Evolutionary conservation across 1,140 invertebrate species (phyloP).

Genomic region (Drosophila micromelanica): DNA sequence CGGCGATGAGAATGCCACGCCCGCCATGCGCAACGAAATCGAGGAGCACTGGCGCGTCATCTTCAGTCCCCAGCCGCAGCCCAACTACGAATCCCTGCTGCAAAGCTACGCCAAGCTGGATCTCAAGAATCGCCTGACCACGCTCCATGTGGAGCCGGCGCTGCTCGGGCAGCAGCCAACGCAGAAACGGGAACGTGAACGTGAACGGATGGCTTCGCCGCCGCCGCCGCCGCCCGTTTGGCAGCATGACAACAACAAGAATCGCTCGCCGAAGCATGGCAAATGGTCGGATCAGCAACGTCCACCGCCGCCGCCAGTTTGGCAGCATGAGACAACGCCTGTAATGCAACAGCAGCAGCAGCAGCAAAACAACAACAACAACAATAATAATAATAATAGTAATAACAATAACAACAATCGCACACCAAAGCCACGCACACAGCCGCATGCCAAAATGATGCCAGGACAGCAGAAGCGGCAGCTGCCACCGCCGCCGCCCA

Average conservation of each 20-base stretch:
- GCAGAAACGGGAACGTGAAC: slow-evolving; percentile 10
- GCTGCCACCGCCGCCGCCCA: slow-evolving; percentile 20
- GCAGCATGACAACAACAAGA: slow-evolving; percentile 20
- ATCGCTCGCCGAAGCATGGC: slow-evolving; percentile 8
- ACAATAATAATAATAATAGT: slow-evolving; percentile 8
- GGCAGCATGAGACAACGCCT: slow-evolving; percentile 4
- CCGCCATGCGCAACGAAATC: slow-evolving; percentile 84
- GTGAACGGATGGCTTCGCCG: slow-evolving; percentile 21
- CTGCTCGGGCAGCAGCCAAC: slow-evolving; percentile 53
- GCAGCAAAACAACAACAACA: slow-evolving; percentile 14
- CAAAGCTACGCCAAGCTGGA: slow-evolving; percentile 79
- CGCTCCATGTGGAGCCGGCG: slow-evolving; percentile 60
- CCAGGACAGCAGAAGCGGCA: not conserved
- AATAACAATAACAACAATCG: slow-evolving; percentile 25
- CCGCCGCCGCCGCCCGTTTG: slow-evolving; percentile 40
- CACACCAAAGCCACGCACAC: slow-evolving; percentile 20
- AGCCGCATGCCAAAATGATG: not conserved
- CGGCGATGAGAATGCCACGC: slow-evolving; percentile 78
- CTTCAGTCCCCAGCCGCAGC: slow-evolving; percentile 84
- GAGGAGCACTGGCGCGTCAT: slow-evolving; percentile 85
- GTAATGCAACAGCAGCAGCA: not conserved
- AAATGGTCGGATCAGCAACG: slow-evolving; percentile 10
- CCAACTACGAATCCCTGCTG: slow-evolving; percentile 85
- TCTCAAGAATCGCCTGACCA: slow-evolving; percentile 60
- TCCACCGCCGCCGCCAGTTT: slow-evolving; percentile 10